These are phyloP conservation scores for Anguilla pacifica DNA, from an alignment of 2,797 vertebrate genomes.

Conservation along the genomic window DNA sequence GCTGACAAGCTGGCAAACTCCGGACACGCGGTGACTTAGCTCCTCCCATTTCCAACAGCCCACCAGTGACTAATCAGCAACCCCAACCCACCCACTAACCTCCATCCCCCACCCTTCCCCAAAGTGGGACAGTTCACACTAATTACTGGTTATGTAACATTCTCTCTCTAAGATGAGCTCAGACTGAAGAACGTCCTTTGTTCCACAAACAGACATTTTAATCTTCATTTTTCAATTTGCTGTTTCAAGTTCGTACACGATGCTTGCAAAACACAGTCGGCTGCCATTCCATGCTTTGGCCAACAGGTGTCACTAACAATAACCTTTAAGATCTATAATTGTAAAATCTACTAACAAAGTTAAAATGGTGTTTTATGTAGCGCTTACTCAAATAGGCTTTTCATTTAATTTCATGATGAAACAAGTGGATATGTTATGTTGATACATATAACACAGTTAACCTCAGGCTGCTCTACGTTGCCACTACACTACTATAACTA, in stretches of 20 bases:
- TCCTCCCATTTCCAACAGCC: neutral
- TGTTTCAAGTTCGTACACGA: neutral
- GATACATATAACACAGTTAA: neutral
- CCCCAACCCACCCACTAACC: neutral
- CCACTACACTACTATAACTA: neutral
- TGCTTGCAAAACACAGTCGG: neutral
- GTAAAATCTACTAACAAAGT: neutral
- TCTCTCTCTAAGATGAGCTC: neutral
- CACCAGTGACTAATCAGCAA: neutral
- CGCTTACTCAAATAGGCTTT: neutral
- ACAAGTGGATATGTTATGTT: neutral
- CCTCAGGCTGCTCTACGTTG: neutral
- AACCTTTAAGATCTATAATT: neutral
- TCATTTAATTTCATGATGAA: neutral
- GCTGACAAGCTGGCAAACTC: neutral
- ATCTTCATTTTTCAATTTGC: neutral
- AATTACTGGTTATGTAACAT: neutral
- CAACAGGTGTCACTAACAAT: neutral
- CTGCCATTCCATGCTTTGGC: neutral
- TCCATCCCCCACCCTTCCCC: neutral
- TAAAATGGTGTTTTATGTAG: neutral
- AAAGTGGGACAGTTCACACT: neutral
- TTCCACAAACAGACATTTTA: neutral
- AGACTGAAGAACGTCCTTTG: neutral
- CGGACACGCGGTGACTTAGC: neutral